phyloP scores from a whole-genome alignment of 2,888 invertebrate species.

The Mimachlamys varia region DNA sequence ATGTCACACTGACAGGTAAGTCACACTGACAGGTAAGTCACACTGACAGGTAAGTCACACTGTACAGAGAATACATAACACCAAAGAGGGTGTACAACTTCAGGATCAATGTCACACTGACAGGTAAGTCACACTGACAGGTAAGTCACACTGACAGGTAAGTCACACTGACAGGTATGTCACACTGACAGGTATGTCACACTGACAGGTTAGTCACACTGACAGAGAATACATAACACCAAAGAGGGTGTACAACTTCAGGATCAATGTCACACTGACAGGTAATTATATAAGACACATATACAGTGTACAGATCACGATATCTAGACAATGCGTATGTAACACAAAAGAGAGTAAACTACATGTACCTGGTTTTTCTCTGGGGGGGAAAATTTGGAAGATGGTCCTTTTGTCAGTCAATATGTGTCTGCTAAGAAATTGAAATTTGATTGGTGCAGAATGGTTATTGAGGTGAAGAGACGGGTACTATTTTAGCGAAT shows the following conservation, averaged over 20 bases:
- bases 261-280: neutral
- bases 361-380: too few relatives aligned
- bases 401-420: too few relatives aligned
- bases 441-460: too few relatives aligned
- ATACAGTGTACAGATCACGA: neutral
- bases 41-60: neutral
- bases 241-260: slow-evolving; percentile 10
- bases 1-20: neutral
- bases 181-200: neutral
- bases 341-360: neutral
- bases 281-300: neutral
- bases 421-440: too few relatives aligned
- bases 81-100: neutral
- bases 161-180: neutral
- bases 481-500: too few relatives aligned
- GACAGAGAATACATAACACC: neutral
- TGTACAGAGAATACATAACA: neutral
- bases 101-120: neutral
- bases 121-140: neutral
- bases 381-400: too few relatives aligned
- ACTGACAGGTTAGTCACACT: neutral
- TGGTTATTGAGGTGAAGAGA: too few relatives aligned
- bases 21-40: neutral
- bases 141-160: neutral
- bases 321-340: neutral